These are phyloP conservation scores for Eilema caniola DNA, from an alignment of 2,888 invertebrate species.

Conservation along the genomic window DNA sequence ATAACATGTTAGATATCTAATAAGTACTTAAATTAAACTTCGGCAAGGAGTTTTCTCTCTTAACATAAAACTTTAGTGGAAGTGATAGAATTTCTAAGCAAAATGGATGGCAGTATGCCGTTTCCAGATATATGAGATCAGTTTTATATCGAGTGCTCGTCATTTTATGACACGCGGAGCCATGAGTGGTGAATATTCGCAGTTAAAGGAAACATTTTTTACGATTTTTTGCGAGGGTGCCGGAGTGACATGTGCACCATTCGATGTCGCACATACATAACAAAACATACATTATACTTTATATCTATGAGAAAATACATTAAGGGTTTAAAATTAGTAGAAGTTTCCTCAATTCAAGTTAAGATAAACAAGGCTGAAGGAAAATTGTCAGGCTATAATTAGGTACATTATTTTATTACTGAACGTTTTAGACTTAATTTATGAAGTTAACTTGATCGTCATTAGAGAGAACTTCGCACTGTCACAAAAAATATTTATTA, in stretches of 20 bases:
- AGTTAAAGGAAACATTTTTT: neutral
- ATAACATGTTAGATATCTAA: too few relatives aligned
- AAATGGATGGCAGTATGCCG: neutral
- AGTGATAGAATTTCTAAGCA: neutral
- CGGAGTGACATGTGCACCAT: neutral
- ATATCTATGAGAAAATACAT: neutral
- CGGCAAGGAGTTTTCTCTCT: neutral
- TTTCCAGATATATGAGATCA: conserved; percentile 4
- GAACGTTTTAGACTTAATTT: neutral
- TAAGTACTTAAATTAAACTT: neutral
- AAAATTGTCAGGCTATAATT: neutral
- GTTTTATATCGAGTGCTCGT: neutral
- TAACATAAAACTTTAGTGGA: neutral
- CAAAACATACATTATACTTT: neutral
- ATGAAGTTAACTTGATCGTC: neutral
- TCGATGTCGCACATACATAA: neutral
- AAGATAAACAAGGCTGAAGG: neutral
- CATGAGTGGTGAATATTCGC: neutral
- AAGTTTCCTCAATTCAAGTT: neutral
- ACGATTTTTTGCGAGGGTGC: neutral
- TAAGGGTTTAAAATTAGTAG: neutral
- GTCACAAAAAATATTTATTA: neutral
- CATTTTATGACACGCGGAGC: neutral
- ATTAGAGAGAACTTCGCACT: neutral
- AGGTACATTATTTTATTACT: too few relatives aligned